Base-by-base conservation (phyloP, 1,140 invertebrate genomes). In the Penaeus japonicus region DNA sequence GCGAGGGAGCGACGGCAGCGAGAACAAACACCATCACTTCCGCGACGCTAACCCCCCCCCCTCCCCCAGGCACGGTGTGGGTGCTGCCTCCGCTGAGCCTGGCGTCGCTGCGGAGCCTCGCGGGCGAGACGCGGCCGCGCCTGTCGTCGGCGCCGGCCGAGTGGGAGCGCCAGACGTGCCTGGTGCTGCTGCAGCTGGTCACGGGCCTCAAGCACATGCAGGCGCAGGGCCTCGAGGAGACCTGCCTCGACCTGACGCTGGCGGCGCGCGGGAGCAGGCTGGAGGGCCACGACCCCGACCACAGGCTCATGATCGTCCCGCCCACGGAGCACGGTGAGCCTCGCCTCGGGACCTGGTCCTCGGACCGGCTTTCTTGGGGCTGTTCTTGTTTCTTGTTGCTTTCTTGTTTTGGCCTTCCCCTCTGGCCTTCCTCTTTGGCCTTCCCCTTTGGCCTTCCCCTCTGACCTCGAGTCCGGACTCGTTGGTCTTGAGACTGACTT, bases 151-250 rank as follows among this genome's bases (percentile, higher is more conserved):
- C 90, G 47, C 84, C 90, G 15, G 92, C 91, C 85, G 91, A 92
- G 54, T 91, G 89, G 39, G 89, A 91, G 24, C 93, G 93, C 54
- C 93, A 94, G 47, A 93, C 94, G 5, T 94, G 94, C 78, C 96
- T 97, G 91, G 94, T 97, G 57, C 94, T 97, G 92, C 93, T 97
- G 75, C 96, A 97, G 92, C 93, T 97, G 62, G 95, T 97, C 1
- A 96, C 96, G 89, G 95, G 95, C 0, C 92, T 97, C 65, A 97
- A 97, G 92, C 95, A 95, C 91, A 93, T 97, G n/a, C 96, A 97
- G 92, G 96, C 96, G 3, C 95, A 96, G 85, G 96, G 96, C 3
- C 95, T 96, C 27, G 96, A 97, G 91, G 96, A 97, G 91, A 93
- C 96, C 20, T 94, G 95, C 0, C 93, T 94, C 35, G 94, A 94